phyloP scores from a whole-genome alignment of 2,888 invertebrate species.

The Andrena bicolor region DNA sequence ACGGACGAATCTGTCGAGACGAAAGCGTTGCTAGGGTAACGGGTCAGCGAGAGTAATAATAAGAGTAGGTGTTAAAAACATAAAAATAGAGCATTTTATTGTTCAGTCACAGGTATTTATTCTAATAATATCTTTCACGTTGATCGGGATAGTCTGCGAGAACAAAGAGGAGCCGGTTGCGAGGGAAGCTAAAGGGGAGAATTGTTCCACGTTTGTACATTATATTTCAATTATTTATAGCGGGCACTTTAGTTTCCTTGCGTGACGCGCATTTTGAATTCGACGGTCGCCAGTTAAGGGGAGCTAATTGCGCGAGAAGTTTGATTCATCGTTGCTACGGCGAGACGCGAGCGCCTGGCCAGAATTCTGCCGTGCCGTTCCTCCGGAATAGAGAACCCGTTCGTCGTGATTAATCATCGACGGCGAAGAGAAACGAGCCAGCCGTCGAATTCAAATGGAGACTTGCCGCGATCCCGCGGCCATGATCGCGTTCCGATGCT shows the following conservation, averaged over 20 bases:
- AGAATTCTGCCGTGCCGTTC: constrained; percentile 1
- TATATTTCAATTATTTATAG: constrained; percentile 59
- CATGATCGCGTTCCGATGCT: constrained; percentile 5
- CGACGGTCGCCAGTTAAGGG: constrained; percentile 53
- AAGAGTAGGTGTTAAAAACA: constrained; percentile 66
- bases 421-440: constrained; percentile 18
- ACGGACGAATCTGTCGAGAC: not conserved
- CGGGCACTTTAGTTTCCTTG: constrained; percentile 57
- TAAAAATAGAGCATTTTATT: constrained; percentile 80
- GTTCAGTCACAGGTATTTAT: constrained; percentile 73
- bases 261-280: constrained; percentile 61
- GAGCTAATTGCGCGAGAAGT: constrained; percentile 38
- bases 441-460: constrained; percentile 65
- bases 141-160: constrained; percentile 58
- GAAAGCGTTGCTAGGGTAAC: not conserved
- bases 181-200: constrained; percentile 64
- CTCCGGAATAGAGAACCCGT: too few relatives aligned
- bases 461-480: constrained; percentile 22
- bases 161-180: constrained; percentile 65
- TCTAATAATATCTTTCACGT: constrained; percentile 69
- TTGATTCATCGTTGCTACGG: constrained; percentile 38
- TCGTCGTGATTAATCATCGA: constrained; percentile 4
- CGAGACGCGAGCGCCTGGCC: constrained; percentile 1
- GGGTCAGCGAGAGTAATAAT: constrained; percentile 14
- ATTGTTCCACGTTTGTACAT: constrained; percentile 69